phyloP scores from a whole-genome alignment of 2,888 invertebrate species.

The Idaea biselata region DNA sequence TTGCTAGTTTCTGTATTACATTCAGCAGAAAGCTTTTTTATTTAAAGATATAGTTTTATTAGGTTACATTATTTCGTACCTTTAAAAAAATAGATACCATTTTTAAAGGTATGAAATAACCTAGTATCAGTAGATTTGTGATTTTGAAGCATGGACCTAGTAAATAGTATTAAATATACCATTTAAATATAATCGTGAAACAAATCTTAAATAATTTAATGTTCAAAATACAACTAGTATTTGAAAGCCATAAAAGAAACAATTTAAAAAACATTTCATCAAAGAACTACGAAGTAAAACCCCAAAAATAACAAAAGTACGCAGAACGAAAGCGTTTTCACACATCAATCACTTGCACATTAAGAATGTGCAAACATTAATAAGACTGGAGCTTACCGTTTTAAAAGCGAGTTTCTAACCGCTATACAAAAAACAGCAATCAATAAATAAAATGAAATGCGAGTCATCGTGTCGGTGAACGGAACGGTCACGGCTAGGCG shows the following conservation, averaged over 20 bases:
- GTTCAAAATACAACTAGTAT: too few relatives aligned
- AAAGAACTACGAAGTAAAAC: background rate
- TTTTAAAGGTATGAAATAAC: too few relatives aligned
- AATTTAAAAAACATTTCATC: background rate
- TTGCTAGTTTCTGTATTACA: slow-evolving; percentile 15
- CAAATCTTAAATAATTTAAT: too few relatives aligned
- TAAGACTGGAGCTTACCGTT: slow-evolving; percentile 52
- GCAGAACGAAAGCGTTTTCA: background rate
- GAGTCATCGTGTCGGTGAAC: slow-evolving; percentile 68
- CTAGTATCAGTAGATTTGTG: too few relatives aligned
- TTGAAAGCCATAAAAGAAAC: background rate
- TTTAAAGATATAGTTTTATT: background rate
- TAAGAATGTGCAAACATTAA: slow-evolving; percentile 16
- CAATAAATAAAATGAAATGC: slow-evolving; percentile 60
- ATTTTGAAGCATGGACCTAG: too few relatives aligned
- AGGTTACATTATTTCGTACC: too few relatives aligned
- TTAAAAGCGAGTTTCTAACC: slow-evolving; percentile 67
- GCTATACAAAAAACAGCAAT: slow-evolving; percentile 52
- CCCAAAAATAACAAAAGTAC: background rate
- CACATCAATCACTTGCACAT: background rate
- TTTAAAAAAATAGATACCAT: too few relatives aligned
- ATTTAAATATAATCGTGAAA: too few relatives aligned
- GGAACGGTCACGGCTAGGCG: slow-evolving; percentile 62
- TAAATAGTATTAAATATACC: too few relatives aligned
- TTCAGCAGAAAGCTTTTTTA: background rate